These are phyloP conservation scores for Fulica atra DNA, from an alignment of 2,113 vertebrate genomes.

Conservation along the genomic window DNA sequence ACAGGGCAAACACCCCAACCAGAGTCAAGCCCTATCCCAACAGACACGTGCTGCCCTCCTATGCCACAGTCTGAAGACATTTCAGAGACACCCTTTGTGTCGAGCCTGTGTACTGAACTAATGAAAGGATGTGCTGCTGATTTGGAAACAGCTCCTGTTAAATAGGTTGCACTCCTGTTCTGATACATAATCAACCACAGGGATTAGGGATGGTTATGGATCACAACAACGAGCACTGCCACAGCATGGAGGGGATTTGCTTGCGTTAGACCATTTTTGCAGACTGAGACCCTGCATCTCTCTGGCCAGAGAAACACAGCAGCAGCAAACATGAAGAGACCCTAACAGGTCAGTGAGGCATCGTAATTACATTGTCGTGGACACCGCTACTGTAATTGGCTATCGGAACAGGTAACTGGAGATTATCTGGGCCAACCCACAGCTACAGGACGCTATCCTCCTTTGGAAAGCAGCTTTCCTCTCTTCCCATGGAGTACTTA, in stretches of 20 bases:
- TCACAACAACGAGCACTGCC: neutral
- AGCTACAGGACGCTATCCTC: neutral
- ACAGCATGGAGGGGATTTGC: neutral
- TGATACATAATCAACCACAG: neutral
- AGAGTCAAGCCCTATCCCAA: neutral
- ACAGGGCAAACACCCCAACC: neutral
- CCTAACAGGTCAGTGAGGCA: neutral
- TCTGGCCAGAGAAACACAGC: neutral
- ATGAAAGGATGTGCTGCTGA: neutral
- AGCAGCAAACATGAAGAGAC: neutral
- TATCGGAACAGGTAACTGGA: neutral
- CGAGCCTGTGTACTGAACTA: neutral
- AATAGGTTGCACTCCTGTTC: neutral
- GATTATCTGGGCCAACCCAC: neutral
- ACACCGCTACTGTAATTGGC: neutral
- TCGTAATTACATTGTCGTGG: neutral
- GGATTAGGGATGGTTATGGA: neutral
- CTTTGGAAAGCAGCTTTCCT: slow-evolving; percentile 16
- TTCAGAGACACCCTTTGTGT: neutral
- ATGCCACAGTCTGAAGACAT: neutral
- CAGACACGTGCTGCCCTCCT: neutral
- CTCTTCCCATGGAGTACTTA: neutral
- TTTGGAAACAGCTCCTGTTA: neutral
- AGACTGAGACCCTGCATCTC: neutral
- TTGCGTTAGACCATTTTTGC: neutral